Conservation (phyloP, 2,888 invertebrate species). For the Patella caerulea region DNA sequence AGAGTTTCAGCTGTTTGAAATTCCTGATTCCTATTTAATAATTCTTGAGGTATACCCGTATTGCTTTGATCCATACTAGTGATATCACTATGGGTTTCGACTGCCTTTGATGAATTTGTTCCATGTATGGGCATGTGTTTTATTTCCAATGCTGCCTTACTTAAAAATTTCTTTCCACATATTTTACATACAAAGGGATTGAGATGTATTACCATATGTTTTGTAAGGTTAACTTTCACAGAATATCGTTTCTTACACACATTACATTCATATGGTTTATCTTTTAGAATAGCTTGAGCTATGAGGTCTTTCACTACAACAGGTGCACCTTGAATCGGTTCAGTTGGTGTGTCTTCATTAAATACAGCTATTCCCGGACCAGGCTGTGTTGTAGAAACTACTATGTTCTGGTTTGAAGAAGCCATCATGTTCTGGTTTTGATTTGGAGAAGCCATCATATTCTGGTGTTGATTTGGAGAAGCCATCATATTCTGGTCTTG, state of each 20-base stretch:
- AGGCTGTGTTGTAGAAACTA: too few species aligned
- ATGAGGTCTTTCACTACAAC: not conserved
- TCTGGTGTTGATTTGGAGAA: not conserved
- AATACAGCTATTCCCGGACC: too few species aligned
- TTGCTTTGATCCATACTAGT: too few species aligned
- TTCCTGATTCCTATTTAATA: too few species aligned
- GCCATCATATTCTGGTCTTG: not conserved
- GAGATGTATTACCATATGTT: constrained; percentile 1
- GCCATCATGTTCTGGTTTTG: not conserved
- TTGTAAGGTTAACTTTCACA: not conserved
- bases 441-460: not conserved
- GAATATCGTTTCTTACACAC: not conserved
- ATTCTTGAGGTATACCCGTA: too few species aligned
- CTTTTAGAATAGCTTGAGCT: not conserved
- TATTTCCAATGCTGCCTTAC: not conserved
- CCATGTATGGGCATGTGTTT: not conserved
- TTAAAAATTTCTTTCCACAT: constrained; percentile 3
- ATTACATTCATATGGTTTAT: not conserved
- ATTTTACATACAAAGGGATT: constrained; percentile 5
- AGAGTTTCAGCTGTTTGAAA: too few species aligned
- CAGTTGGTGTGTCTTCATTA: not conserved
- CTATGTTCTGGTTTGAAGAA: not conserved
- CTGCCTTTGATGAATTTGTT: not conserved
- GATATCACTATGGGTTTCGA: not conserved
- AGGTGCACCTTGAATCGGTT: not conserved